These are phyloP conservation scores for Nephrotoma appendiculata DNA, from an alignment of 2,888 invertebrate genomes.

Conservation along the genomic window DNA sequence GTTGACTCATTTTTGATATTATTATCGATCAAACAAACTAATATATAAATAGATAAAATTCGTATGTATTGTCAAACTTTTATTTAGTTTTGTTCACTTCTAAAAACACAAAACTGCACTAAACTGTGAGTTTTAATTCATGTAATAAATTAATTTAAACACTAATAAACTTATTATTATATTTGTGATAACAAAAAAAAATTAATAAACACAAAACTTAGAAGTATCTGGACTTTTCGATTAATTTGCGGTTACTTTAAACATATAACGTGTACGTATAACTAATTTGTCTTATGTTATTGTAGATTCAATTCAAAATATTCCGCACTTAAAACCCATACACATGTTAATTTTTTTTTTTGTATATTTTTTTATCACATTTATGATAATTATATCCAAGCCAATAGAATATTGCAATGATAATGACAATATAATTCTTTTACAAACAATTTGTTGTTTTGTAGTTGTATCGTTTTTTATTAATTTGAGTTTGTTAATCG, in stretches of 20 bases:
- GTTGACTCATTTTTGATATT: slow-evolving; percentile 14
- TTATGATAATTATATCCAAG: background rate
- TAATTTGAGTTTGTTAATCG: background rate
- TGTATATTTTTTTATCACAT: background rate
- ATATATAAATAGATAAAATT: background rate
- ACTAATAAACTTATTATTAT: background rate
- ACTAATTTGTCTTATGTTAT: background rate
- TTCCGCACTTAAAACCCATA: background rate
- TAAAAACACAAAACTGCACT: background rate
- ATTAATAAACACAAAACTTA: background rate
- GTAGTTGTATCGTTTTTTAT: background rate
- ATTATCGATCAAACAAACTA: background rate
- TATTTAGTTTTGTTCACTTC: background rate
- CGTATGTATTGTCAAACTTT: background rate
- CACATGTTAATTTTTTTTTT: background rate
- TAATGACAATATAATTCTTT: background rate
- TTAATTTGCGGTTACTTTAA: background rate
- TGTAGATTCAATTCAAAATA: background rate
- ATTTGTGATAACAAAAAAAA: background rate
- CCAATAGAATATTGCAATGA: background rate
- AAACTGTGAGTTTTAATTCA: background rate
- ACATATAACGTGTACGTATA: background rate
- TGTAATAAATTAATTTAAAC: background rate
- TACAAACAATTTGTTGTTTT: background rate
- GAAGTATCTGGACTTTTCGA: background rate